Conservation (phyloP, 2,113 vertebrate species). For the Sardina pilchardus region DNA sequence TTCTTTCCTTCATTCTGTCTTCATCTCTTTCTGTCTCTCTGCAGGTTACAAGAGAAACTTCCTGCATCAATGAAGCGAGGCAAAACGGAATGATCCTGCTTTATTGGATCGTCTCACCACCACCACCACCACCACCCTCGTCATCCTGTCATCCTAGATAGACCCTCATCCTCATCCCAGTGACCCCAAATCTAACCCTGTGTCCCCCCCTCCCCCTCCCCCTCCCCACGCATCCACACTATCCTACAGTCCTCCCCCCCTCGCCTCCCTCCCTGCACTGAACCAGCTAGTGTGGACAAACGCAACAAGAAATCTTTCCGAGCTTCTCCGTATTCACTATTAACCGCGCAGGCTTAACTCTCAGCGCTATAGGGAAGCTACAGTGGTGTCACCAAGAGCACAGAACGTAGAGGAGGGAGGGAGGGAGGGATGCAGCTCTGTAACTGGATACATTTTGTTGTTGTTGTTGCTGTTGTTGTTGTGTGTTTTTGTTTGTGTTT, state of each 20-base stretch:
- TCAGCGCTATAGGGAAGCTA: slow-evolving; percentile 55
- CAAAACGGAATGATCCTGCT: slow-evolving; percentile 79
- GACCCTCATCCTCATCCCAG: slow-evolving; percentile 14
- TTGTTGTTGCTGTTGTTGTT: slow-evolving; percentile 18
- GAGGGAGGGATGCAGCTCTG: slow-evolving; percentile 51
- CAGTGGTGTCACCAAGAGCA: slow-evolving; percentile 31
- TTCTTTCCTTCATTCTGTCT: not conserved
- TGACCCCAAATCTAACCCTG: not conserved
- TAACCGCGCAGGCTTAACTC: slow-evolving; percentile 68
- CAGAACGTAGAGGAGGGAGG: slow-evolving; percentile 41
- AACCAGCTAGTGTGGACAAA: slow-evolving; percentile 67
- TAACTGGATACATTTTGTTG: slow-evolving; percentile 41
- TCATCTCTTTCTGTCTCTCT: not conserved
- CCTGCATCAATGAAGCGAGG: slow-evolving; percentile 80
- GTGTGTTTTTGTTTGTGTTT: slow-evolving; percentile 23
- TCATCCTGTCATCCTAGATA: slow-evolving; percentile 44
- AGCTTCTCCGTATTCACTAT: slow-evolving; percentile 70
- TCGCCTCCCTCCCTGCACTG: slow-evolving; percentile 62
- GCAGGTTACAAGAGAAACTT: slow-evolving; percentile 87
- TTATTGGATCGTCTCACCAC: not conserved
- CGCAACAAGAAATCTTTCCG: slow-evolving; percentile 39
- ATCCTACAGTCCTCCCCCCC: slow-evolving; percentile 24
- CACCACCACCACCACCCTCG: slow-evolving; percentile 31
- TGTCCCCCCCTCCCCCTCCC: slow-evolving; percentile 45
- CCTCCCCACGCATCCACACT: slow-evolving; percentile 37